Evolutionary conservation across 2,797 vertebrate species (phyloP), one percentile per base, ranked within the genome.

Genomic region (Vultur gryphus): DNA sequence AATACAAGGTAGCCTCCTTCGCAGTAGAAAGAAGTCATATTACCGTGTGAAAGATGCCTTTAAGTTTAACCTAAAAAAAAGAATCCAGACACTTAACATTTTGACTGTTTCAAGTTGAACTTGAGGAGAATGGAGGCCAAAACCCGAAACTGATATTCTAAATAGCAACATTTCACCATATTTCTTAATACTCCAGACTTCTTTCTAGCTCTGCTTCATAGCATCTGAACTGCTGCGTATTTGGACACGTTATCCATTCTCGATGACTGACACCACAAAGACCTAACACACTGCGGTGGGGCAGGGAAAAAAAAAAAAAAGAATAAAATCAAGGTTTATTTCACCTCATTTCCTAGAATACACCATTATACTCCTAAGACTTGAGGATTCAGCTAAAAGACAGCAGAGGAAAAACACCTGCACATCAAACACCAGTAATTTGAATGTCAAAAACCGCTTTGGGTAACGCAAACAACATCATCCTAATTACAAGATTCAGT

Each of bases 1-100:
- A 52, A 70, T 0, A 64, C 0, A 0, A 78, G 28, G n/a, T 3
- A 80, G 35, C 12, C 9, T 39, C 57, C 31, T 7, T 2, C 31
- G 7, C 33, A 48, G 61, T 0, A 64, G 23, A 9, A 66, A 35
- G 6, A 51, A 67, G 19, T 46, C 9, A 0, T 1, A 10, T 4
- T 25, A 41, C 52, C 29, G 13, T 3, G 12, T 12, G 8, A 69
- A 76, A 72, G 21, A 57, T 6, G 8, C 31, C 44, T 66, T 48
- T 7, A 6, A 20, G 43, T 54, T 41, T 44, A 69, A 65, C 8
- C 12, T 7, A 10, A 62, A 48, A 64, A 72, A 49, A 39, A 59
- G 1, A 46, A 25, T 13, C 10, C 26, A 37, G 29, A 20, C 16
- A 4, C 19, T 62, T 51, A 11, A 29, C 39, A 59, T 78, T 7